Evolutionary conservation across 2,113 vertebrate genomes (phyloP), one percentile per base, ranked within the genome.

Genomic region (Leucoraja erinaceus): DNA sequence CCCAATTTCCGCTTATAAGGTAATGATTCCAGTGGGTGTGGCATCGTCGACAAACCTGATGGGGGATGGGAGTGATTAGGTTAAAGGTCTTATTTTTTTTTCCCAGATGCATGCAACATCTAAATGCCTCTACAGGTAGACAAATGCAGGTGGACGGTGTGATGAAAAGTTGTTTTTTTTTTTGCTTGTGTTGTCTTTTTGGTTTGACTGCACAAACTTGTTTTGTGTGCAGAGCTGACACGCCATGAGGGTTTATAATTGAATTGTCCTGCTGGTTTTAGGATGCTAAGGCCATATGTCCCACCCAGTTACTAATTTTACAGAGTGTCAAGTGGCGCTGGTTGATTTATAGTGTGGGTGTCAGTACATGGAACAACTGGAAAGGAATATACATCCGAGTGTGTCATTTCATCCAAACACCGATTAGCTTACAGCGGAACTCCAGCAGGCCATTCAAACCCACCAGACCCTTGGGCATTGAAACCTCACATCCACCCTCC

Each of bases 1-100:
- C 63, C 31, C 9, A 0, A 10, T 72, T 91, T 91, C 88, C 66
- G 66, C 63, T 47, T 72, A 70, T 12, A 72, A 47, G 63, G 22
- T 66, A 91, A 72, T 91, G 88, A 68, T 66, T 91, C 9, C 20
- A 70, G 66, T 91, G 66, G 88, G 88, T 91, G 88, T 63, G 88
- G 88, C 5, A 11, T n/a, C 9, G n/a, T 90, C 59, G 88, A 91
- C 63, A 70, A 70, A 38, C n/a, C 63, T 70, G 63, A 38, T 28
- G 33, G 88, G 59, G 18, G 68, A 4, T 5, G 68, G 18, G 70
- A 20, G 70, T 5, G 70, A 20, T 66, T 18, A 20, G 83, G 83
- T 33, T n/a, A 88, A 18, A 66, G 83, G 56, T 61, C 54, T 59
- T 84, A 59, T 84, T 59, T 47, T 47, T 47, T n/a, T n/a, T 84